Percentiles rank a stretch among this genome's conserved stretches.
Conservation (phyloP, 1,140 invertebrate species). For the Drosophila pachea region DNA sequence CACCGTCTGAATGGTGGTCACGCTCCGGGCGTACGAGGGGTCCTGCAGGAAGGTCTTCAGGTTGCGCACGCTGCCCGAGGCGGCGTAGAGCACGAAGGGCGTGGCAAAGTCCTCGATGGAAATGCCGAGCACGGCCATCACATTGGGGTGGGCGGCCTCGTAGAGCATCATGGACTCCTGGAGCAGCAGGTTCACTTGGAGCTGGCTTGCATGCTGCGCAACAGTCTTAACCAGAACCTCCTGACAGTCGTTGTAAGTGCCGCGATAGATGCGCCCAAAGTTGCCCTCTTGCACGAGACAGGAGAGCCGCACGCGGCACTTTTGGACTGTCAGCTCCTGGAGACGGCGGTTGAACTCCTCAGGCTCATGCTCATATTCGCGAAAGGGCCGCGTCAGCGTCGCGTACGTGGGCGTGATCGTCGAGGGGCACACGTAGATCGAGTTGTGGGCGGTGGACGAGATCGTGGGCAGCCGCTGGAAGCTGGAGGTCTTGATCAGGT, state of each 20-base stretch:
- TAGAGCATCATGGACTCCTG: slow-evolving; percentile 94
- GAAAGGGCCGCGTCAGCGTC: slow-evolving; percentile 75
- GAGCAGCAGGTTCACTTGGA: slow-evolving; percentile 89
- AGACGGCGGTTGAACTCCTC: slow-evolving; percentile 78
- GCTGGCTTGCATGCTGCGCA: slow-evolving; percentile 82
- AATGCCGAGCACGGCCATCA: slow-evolving; percentile 92
- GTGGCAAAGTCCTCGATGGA: slow-evolving; percentile 91
- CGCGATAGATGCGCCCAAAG: slow-evolving; percentile 93
- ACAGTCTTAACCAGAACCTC: slow-evolving; percentile 94
- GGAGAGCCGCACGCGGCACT: slow-evolving; percentile 87
- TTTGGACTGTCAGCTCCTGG: slow-evolving; percentile 77
- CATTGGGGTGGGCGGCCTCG: slow-evolving; percentile 89
- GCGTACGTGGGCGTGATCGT: slow-evolving; percentile 74
- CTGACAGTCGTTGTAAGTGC: slow-evolving; percentile 87
- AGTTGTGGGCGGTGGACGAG: slow-evolving; percentile 73
- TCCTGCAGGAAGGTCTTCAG: slow-evolving; percentile 89
- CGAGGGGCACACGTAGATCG: slow-evolving; percentile 77
- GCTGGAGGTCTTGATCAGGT: slow-evolving; percentile 75
- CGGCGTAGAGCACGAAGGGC: slow-evolving; percentile 93
- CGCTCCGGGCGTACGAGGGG: slow-evolving; percentile 82
- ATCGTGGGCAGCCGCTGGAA: slow-evolving; percentile 76
- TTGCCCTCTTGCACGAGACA: slow-evolving; percentile 91
- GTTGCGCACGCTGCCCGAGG: slow-evolving; percentile 88
- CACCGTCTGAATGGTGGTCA: slow-evolving; percentile 96
- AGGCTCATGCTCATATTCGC: slow-evolving; percentile 78